A percentile compares a stretch with the other conserved stretches of the same genome.
phyloP scores from a whole-genome alignment of 1,140 invertebrate genomes.

The Procambarus clarkii region DNA sequence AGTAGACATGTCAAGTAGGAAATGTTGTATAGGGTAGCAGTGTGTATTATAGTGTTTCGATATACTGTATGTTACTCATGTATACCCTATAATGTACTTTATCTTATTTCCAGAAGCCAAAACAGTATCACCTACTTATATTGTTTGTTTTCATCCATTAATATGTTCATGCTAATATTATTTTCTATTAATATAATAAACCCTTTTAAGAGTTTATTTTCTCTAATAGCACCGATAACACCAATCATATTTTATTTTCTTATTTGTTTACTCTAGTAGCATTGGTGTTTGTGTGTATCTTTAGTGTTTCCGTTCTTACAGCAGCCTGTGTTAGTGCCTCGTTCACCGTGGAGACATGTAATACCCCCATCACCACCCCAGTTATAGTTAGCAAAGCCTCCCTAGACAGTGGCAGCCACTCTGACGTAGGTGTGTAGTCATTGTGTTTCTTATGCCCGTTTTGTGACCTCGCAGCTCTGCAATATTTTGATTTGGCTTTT shows the following conservation, averaged over 20 bases:
- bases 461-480: conserved; percentile 20
- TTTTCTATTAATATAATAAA: neutral
- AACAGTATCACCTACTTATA: neutral
- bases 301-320: conserved; percentile 67
- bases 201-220: neutral
- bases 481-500: conserved; percentile 8
- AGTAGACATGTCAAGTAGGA: no score
- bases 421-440: conserved; percentile 72
- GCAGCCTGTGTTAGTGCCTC: conserved; percentile 66
- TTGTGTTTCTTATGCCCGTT: conserved; percentile 36
- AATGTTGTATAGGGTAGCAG: no score
- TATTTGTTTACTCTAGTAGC: conserved; percentile 44
- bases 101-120: neutral
- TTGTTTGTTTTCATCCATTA: neutral
- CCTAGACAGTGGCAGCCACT: conserved; percentile 76
- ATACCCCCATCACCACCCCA: conserved; percentile 71
- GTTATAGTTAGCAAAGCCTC: conserved; percentile 77
- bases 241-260: conserved; percentile 21
- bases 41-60: no score
- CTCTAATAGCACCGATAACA: conserved; percentile 7
- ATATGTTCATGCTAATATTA: neutral
- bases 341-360: conserved; percentile 56
- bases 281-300: conserved; percentile 51
- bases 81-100: no score
- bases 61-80: no score